These are phyloP conservation scores for Lasioglossum baleicum DNA, from an alignment of 1,140 invertebrate genomes.

Conservation along the genomic window DNA sequence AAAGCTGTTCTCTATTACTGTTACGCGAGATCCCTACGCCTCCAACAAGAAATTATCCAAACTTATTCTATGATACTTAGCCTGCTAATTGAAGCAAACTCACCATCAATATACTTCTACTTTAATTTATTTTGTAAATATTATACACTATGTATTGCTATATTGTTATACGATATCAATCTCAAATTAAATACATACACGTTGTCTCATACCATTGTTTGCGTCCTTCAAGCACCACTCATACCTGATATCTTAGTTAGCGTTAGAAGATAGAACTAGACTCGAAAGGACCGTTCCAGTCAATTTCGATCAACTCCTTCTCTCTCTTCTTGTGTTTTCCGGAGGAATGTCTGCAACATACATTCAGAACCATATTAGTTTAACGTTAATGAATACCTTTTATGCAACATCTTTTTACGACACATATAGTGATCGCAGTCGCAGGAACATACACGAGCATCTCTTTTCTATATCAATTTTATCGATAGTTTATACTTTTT, in stretches of 20 bases:
- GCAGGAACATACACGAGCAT: too few species aligned
- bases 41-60: constrained; percentile 37
- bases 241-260: neutral
- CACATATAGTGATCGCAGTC: too few species aligned
- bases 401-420: neutral
- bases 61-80: constrained; percentile 31
- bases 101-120: constrained; percentile 53
- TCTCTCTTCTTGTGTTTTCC: too few species aligned
- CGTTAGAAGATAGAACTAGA: neutral
- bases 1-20: constrained; percentile 53
- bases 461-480: too few species aligned
- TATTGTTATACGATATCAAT: constrained; percentile 64
- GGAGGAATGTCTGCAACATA: constrained; percentile 3
- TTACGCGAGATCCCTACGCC: constrained; percentile 48
- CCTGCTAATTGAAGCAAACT: constrained; percentile 50
- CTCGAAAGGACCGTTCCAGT: neutral
- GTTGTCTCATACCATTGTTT: constrained; percentile 55
- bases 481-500: too few species aligned
- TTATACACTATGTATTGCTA: constrained; percentile 59
- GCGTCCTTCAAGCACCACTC: neutral
- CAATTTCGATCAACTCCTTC: neutral
- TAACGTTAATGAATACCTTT: neutral
- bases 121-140: constrained; percentile 71
- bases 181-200: constrained; percentile 65
- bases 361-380: neutral